phyloP scores from a whole-genome alignment of 2,797 vertebrate species.

The Pyrocephalus nanus region DNA sequence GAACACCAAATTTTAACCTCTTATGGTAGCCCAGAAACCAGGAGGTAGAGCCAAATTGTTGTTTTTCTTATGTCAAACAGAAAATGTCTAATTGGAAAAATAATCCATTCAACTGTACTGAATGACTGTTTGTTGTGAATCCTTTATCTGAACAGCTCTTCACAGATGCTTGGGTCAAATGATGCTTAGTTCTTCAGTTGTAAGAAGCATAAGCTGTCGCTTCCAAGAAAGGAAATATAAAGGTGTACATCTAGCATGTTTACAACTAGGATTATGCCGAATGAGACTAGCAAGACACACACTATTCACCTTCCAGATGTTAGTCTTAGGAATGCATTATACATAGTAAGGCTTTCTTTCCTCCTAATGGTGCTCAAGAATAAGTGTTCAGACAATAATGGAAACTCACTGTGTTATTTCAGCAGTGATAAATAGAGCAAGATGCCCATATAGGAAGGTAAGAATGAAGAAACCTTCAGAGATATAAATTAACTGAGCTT shows the following conservation, averaged over 20 bases:
- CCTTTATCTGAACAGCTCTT: not conserved
- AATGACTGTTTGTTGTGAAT: not conserved
- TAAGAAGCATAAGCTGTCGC: not conserved
- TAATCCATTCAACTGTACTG: not conserved
- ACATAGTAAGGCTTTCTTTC: not conserved
- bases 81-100: not conserved
- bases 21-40: not conserved
- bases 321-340: not conserved
- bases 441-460: not conserved
- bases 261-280: not conserved
- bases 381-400: not conserved
- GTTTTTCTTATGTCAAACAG: not conserved
- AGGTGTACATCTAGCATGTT: not conserved
- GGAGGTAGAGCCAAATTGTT: not conserved
- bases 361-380: not conserved
- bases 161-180: not conserved
- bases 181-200: not conserved
- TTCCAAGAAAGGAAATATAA: not conserved
- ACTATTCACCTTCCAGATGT: not conserved
- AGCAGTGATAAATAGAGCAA: not conserved
- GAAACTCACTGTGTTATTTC: constrained; percentile 2
- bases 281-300: not conserved
- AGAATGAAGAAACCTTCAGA: constrained; percentile 6
- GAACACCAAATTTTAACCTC: not conserved
- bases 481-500: not conserved